Evolutionary conservation across 2,888 invertebrate genomes (phyloP), one percentile per base, ranked within the genome.

Genomic region (Tachina fera): DNA sequence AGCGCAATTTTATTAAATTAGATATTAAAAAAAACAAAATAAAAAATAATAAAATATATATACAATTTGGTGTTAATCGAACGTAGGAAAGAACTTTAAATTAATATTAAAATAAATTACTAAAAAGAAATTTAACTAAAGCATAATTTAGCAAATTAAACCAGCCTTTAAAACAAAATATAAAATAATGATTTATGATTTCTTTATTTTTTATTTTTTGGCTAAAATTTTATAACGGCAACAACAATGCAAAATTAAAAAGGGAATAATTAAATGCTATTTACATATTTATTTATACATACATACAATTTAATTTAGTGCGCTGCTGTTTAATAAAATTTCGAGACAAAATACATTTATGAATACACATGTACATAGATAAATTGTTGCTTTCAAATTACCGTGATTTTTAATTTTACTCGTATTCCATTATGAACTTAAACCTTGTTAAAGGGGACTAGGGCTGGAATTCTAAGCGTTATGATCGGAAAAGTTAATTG

Each of bases 291-390:
- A 31, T 31, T 4, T 58, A 31, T 31, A 22, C 9, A 43, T 47
- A 58, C 58, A 67, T 81, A 81, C 81, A 81, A 45, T 74, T 81
- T 53, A 53, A 43, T 41, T 58, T 41, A 22, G 81, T 81, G 81
- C 75, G 75, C 75, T 67, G 67, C 80, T 67, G 75, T 41, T 31
- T 51, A 14, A 39, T 80, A 51, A n/a, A 41, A 31, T 51, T 56
- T 71, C 19, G 22, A 53, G 53, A 65, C 41, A 22, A 60, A 58
- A 22, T 80, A 74, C 72, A 80, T 14, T 78, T 61, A 78, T 58
- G 58, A 56, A n/a, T 58, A 76, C 56, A 67, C 56, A 77, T 31
- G n/a, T n/a, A n/a, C n/a, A 19, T 43, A 72, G 53, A 74, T 67
- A 65, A 45, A 53, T 49, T 65, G 5, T 58, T 41, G 16, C 14